phyloP scores from a whole-genome alignment of 2,797 vertebrate genomes.

The Danio choprae region DNA sequence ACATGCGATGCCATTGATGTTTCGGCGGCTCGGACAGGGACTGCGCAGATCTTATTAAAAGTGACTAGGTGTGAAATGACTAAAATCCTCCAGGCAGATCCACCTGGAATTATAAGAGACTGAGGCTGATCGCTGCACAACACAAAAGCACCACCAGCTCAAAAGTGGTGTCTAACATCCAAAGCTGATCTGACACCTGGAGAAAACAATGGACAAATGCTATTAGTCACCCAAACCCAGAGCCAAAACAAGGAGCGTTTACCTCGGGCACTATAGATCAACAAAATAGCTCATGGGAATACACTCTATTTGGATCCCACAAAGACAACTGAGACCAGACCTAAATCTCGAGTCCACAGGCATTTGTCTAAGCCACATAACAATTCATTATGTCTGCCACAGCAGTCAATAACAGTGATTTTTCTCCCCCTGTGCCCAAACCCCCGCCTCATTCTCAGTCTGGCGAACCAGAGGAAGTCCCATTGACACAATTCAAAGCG shows the following conservation, averaged over 20 bases:
- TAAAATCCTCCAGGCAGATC: constrained; percentile 68
- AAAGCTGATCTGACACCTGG: constrained; percentile 34
- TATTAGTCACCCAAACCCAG: constrained; percentile 35
- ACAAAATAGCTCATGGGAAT: constrained; percentile 30
- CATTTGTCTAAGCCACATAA: constrained; percentile 44
- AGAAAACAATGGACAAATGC: constrained; percentile 35
- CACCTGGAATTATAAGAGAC: constrained; percentile 71
- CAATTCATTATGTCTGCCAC: constrained; percentile 34
- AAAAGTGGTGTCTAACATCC: constrained; percentile 25
- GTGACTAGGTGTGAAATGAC: constrained; percentile 75
- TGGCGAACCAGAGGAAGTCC: constrained; percentile 43
- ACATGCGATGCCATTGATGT: constrained; percentile 68
- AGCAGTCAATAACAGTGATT: constrained; percentile 40
- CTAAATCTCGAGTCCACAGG: constrained; percentile 18
- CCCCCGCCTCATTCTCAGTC: not conserved
- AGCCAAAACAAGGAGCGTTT: constrained; percentile 40
- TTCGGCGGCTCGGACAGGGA: constrained; percentile 64
- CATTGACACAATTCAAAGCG: constrained; percentile 56
- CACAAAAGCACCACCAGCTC: constrained; percentile 20
- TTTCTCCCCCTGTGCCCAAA: not conserved
- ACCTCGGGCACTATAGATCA: constrained; percentile 4
- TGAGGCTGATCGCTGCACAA: constrained; percentile 58
- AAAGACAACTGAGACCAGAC: constrained; percentile 24
- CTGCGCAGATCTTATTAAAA: constrained; percentile 71
- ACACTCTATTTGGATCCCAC: constrained; percentile 34